Evolutionary conservation across 2,888 invertebrate genomes (phyloP), one percentile per base, ranked within the genome.

Genomic region (Phyllotreta striolata): DNA sequence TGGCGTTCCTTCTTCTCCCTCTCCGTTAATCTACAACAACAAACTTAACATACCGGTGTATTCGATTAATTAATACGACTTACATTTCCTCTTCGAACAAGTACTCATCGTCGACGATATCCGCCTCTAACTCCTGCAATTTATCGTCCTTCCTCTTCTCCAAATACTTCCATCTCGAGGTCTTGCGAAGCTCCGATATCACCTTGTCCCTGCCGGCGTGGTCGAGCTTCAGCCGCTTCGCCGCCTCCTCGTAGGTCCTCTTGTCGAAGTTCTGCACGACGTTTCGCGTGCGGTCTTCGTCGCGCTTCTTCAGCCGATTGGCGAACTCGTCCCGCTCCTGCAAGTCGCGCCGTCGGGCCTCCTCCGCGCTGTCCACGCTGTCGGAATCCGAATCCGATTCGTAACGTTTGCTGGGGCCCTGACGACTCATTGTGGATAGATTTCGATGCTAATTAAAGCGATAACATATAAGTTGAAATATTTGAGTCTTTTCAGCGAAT

Each of bases 91-190:
- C 93, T 58, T 92, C 91, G 81, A 98, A 99, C 0, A 98, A 85
- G 78, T 93, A 95, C 81, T 98, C 96, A 84, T 99, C 99, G 81
- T 99, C 99, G 51, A 89, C 84, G 63, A 99, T 93, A 77, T 97
- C 96, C 5, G 91, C 93, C 82, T 98, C 98, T 55, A 99, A 83
- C 80, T 99, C 98, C 7, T 92, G 89, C 39, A 98, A 88, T 84
- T 99, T 99, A 78, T 99, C 98, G 63, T 92, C 95, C 81, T 97
- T 96, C 49, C 99, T 87, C 81, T 98, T 99, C 78, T 93, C 93
- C 72, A 99, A 85, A 81, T 99, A 99, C 76, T 95, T 92, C 51
- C 97, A 85, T 34, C 99, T 87, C 0, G 98, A 98, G 78, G 96
- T 92, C 12, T 96, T 85, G 39, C 99, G 86, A 24, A 99, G 81